Base-by-base conservation (phyloP, 2,888 invertebrate genomes). In the Drosophila atroscutellata region DNA sequence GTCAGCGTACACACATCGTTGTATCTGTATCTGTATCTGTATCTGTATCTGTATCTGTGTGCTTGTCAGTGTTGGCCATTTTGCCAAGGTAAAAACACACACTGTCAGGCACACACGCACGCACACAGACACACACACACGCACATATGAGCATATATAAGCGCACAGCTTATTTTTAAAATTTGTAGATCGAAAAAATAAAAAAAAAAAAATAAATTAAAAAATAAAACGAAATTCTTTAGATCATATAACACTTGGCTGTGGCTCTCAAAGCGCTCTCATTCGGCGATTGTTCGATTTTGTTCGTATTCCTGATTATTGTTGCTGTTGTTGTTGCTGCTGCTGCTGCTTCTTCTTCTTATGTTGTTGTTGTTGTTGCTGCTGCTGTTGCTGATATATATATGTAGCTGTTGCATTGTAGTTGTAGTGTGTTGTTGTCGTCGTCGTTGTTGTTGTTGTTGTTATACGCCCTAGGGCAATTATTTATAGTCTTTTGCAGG, bases 191-290 rank as follows among this genome's bases (percentile, higher is more conserved):
- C 42, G 60, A 42, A 50, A 54, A 71, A 47, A 56, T 32, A 67
- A 72, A 59, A 58, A 73, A 55, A 55, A 55, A 60, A 42, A 42
- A 24, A 26, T 5, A 13, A 26, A 45, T 15, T 65, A 67, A 67
- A 67, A 69, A 59, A 62, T 61, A 66, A 64, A 57, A 20, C 37
- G 9, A 47, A 36, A 39, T 59, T 24, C 61, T 73, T 61, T 58
- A 30, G 86, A 85, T 85, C 90, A 85, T 87, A 85, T 85, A 85
- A 85, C 85, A 90, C 87, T 82, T 74, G 68, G 66, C 45, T 45
- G 45, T 45, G 45, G 45, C 65, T 81, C 72, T 72, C 54, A 58
- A 61, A 32, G 51, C 68, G 68, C 64, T 79, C 71, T 77, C 77
- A 59, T 63, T 77, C 67, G 42, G 39, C 58, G 54, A 42, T 59